A percentile compares a stretch with the other conserved stretches of the same genome.
Evolutionary conservation across 2,113 vertebrate genomes (phyloP).

Genomic region (Mesoclemmys tuberculata): DNA sequence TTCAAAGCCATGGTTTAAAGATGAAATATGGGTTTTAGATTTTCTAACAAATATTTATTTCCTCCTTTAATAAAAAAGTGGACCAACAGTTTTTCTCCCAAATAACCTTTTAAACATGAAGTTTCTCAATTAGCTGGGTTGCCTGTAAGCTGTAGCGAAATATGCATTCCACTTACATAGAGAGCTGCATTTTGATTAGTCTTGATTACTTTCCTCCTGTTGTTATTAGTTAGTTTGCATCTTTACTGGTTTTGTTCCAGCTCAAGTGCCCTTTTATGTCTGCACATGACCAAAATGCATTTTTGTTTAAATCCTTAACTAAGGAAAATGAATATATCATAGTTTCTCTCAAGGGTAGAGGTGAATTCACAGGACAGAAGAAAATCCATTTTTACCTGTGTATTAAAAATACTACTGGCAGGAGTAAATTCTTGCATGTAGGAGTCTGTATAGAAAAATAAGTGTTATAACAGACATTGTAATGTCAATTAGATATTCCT

Average conservation of each 20-base stretch:
- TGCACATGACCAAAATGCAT: background rate
- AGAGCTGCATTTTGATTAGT: conserved; percentile 26
- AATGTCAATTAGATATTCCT: conserved; percentile 54
- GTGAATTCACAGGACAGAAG: background rate
- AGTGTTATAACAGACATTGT: conserved; percentile 14
- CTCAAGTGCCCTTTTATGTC: background rate
- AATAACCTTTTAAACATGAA: background rate
- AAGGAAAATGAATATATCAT: background rate
- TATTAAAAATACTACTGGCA: conserved; percentile 14
- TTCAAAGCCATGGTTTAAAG: no score
- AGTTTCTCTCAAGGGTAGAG: background rate
- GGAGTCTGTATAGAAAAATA: conserved; percentile 24
- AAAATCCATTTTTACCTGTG: background rate
- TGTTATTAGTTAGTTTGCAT: conserved; percentile 44
- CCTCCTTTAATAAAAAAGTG: background rate
- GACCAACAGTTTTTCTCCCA: background rate
- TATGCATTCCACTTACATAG: conserved; percentile 38
- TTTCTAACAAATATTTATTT: background rate
- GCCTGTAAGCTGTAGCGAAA: background rate
- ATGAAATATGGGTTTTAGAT: background rate
- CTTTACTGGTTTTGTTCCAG: background rate
- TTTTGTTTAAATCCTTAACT: background rate
- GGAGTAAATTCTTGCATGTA: background rate
- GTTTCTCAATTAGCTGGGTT: background rate
- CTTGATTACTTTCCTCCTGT: conserved; percentile 12